A percentile compares a stretch with the other conserved stretches of the same genome.
Evolutionary conservation across 2,797 vertebrate species (phyloP).

Genomic region (Onychomys leucogaster): DNA sequence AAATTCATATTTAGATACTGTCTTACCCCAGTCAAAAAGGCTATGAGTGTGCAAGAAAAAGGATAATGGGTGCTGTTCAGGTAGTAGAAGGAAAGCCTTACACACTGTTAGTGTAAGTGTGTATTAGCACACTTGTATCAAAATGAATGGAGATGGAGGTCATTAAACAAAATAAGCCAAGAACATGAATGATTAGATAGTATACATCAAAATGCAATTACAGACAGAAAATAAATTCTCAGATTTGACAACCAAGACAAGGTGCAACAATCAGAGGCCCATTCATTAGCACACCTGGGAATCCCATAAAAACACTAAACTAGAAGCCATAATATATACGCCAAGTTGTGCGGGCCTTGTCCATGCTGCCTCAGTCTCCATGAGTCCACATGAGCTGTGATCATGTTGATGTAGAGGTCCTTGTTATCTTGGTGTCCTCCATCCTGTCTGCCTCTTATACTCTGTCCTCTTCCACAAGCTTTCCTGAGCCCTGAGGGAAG

Average conservation of each 20-base stretch:
- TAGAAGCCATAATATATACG: not conserved
- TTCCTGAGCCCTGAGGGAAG: not conserved
- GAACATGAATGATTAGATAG: not conserved
- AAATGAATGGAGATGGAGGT: not conserved
- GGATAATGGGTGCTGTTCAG: not conserved
- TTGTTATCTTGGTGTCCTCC: not conserved
- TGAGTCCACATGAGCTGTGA: not conserved
- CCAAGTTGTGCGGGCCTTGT: not conserved
- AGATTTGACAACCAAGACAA: not conserved
- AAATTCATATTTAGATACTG: not conserved
- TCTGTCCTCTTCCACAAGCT: not conserved
- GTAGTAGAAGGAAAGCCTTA: not conserved
- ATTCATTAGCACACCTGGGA: not conserved
- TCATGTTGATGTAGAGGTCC: not conserved
- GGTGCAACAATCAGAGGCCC: not conserved
- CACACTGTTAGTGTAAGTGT: too few species aligned
- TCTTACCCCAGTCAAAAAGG: not conserved
- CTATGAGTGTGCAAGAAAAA: not conserved
- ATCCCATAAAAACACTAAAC: not conserved
- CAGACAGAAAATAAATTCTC: not conserved
- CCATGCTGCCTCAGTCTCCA: not conserved
- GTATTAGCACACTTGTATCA: not conserved
- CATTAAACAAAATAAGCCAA: not conserved
- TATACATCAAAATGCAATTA: not conserved
- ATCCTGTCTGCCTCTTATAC: not conserved